Base-by-base conservation (phyloP, 2,797 vertebrate species). In the Dendrocincla tyrannina region DNA sequence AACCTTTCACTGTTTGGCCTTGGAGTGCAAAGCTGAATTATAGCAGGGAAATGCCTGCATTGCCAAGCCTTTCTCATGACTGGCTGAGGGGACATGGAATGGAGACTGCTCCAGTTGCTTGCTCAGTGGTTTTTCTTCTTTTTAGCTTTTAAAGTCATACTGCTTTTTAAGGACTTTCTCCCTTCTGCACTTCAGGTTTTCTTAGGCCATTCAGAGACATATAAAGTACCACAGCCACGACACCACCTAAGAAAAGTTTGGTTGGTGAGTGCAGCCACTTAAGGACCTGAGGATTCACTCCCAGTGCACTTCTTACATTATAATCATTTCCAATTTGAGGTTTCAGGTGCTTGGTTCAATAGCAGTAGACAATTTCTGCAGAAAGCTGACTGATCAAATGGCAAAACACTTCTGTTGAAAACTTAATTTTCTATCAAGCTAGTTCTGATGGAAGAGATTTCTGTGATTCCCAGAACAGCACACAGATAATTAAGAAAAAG, bases 401-500 rank as follows among this genome's bases (percentile, higher is more conserved):
- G 42, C 35, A 93, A 32, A 93, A 56, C 19, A 12, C 6, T 85
- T 74, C 56, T 49, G n/a, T 66, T 93, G 39, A 75, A 72, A 88
- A 55, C 42, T 46, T 17, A 7, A 5, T 91, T 88, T 91, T 66
- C 76, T 88, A 17, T 84, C 32, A 33, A 37, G 68, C 59, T 49
- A 32, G 3, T 58, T 91, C 41, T 77, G 53, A 35, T 91, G 83
- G 67, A 75, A 88, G 70, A 90, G 77, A 41, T 88, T 78, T 75
- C 53, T 13, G 8, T 24, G 39, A 75, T 84, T 88, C 59, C 77
- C 56, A 35, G 39, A 76, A 3, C 18, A 62, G 32, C 56, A 10
- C 7, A 27, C 16, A 69, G 49, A 49, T 93, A 89, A 94, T 92
- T 79, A 77, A 89, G 41, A 58, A 90, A 72, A 85, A 86, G 8